These are phyloP conservation scores for Synergus gifuensis DNA, from an alignment of 2,888 invertebrate genomes.

Conservation along the genomic window DNA sequence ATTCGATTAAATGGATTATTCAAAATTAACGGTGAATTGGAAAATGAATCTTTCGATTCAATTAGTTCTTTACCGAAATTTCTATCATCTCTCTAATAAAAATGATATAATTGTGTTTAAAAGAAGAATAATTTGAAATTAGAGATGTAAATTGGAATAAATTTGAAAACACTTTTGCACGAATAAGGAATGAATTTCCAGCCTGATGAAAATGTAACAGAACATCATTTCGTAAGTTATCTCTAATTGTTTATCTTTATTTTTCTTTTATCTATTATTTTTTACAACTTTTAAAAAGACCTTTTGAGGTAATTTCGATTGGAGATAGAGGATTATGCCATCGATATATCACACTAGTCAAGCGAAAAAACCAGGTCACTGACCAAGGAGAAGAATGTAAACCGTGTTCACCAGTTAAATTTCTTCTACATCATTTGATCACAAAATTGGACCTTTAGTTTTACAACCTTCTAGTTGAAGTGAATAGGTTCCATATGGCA, in stretches of 20 bases:
- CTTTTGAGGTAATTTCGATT: conserved; percentile 18
- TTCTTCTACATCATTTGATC: conserved; percentile 30
- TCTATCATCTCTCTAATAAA: neutral
- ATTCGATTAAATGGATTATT: conserved; percentile 27
- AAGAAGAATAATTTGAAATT: neutral
- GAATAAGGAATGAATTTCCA: neutral
- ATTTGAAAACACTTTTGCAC: neutral
- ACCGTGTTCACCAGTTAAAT: conserved; percentile 24
- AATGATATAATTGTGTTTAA: too few species aligned
- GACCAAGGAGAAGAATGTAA: conserved; percentile 30
- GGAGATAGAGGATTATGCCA: conserved; percentile 1
- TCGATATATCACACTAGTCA: conserved; percentile 17
- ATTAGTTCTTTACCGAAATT: neutral
- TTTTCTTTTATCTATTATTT: too few species aligned
- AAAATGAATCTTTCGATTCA: conserved; percentile 8
- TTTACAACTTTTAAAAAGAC: too few species aligned
- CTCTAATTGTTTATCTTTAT: too few species aligned
- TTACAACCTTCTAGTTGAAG: conserved; percentile 13
- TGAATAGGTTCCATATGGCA: neutral
- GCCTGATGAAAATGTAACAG: neutral
- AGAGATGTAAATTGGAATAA: neutral
- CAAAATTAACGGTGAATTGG: neutral
- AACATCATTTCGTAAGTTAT: too few species aligned
- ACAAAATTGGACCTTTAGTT: conserved; percentile 23
- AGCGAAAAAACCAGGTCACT: conserved; percentile 30